These are phyloP conservation scores for Mesembrinibis cayennensis DNA, from an alignment of 2,113 vertebrate species.

Conservation along the genomic window DNA sequence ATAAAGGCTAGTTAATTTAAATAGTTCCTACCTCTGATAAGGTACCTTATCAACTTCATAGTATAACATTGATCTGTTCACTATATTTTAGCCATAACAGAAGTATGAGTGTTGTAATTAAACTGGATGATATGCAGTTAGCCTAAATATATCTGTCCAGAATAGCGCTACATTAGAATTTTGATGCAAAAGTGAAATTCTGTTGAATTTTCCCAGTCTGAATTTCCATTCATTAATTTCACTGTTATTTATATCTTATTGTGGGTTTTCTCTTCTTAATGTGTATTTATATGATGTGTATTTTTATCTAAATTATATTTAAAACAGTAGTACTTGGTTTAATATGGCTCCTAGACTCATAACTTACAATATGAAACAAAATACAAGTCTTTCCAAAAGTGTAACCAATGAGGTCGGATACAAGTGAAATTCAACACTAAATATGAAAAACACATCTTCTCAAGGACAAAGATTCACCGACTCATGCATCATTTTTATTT, in stretches of 20 bases:
- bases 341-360: neutral
- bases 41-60: neutral
- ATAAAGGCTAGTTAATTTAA: conserved; percentile 8
- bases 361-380: neutral
- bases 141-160: neutral
- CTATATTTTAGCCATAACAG: neutral
- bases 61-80: neutral
- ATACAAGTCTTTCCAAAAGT: neutral
- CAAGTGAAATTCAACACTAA: neutral
- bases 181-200: neutral
- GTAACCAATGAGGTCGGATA: neutral
- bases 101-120: neutral
- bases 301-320: neutral
- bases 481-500: neutral
- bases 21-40: neutral
- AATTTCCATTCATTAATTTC: neutral
- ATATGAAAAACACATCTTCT: neutral
- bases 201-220: neutral
- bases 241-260: neutral
- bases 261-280: neutral
- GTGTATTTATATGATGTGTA: neutral
- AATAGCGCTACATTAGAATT: neutral
- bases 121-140: neutral
- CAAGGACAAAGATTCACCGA: neutral
- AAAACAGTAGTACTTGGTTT: neutral